phyloP scores from a whole-genome alignment of 2,888 invertebrate genomes.

The Stenchaetothrips biformis region DNA sequence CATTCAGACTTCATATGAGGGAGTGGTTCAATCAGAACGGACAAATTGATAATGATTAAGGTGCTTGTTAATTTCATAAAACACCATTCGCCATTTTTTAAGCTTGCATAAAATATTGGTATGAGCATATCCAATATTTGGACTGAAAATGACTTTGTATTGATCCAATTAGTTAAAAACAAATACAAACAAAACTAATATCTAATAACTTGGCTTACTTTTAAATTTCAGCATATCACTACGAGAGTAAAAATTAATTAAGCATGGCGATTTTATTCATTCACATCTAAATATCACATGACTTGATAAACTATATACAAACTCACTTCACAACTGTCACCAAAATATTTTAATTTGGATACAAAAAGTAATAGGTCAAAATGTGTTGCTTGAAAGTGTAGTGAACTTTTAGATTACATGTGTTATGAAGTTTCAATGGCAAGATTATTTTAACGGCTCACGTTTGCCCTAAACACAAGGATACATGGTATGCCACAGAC shows the following conservation, averaged over 20 bases:
- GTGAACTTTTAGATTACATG: too few species aligned
- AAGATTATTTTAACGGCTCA: too few species aligned
- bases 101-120: not conserved
- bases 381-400: too few species aligned
- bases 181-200: not conserved
- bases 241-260: not conserved
- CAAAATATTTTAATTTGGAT: too few species aligned
- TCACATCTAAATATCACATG: slow-evolving; percentile 21
- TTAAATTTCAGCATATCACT: not conserved
- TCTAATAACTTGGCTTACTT: not conserved
- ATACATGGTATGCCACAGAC: too few species aligned
- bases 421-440: too few species aligned
- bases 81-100: not conserved
- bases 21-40: not conserved
- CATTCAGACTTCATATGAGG: not conserved
- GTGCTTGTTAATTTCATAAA: not conserved
- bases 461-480: too few species aligned
- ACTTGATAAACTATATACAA: slow-evolving; percentile 2
- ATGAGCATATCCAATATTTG: not conserved
- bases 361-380: too few species aligned
- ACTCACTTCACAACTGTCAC: not conserved
- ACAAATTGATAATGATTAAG: not conserved
- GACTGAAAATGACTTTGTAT: not conserved
- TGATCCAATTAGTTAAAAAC: not conserved
- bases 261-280: not conserved